These are phyloP conservation scores for Onychomys torridus DNA, from an alignment of 2,797 vertebrate species.

Conservation along the genomic window DNA sequence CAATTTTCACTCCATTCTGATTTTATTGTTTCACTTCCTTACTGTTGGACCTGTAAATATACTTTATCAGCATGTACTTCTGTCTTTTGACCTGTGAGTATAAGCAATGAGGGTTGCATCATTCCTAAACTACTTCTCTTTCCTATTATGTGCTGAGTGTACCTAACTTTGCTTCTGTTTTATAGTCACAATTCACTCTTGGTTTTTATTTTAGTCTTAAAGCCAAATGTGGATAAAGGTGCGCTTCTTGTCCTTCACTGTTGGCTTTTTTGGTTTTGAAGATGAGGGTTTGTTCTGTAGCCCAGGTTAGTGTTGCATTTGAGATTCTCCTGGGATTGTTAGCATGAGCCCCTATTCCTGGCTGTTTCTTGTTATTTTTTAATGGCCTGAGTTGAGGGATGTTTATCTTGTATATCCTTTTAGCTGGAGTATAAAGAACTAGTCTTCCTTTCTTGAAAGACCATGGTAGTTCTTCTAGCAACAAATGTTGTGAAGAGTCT, in stretches of 20 bases:
- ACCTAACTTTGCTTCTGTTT: not conserved
- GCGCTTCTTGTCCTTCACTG: not conserved
- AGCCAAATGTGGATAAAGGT: not conserved
- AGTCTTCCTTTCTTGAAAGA: not conserved
- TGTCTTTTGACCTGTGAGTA: not conserved
- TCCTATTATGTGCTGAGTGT: not conserved
- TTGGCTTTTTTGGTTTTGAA: not conserved
- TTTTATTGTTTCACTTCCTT: slow-evolving; percentile 36
- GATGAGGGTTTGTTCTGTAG: not conserved
- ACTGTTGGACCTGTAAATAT: not conserved
- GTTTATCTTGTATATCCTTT: slow-evolving; percentile 33
- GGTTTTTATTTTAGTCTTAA: not conserved
- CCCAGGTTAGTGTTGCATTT: not conserved
- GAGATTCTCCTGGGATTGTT: not conserved
- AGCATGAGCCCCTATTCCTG: not conserved
- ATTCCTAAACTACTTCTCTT: not conserved
- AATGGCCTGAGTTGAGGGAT: slow-evolving; percentile 31
- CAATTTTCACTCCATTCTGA: not conserved
- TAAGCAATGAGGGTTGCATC: not conserved
- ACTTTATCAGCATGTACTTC: not conserved
- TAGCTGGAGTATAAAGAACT: slow-evolving; percentile 16
- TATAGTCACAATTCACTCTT: not conserved
- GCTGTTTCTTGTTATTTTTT: not conserved
- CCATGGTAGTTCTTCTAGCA: not conserved
- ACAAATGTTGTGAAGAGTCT: not conserved